phyloP scores from a whole-genome alignment of 1,140 invertebrate genomes.

The Drosophila nasuta region DNA sequence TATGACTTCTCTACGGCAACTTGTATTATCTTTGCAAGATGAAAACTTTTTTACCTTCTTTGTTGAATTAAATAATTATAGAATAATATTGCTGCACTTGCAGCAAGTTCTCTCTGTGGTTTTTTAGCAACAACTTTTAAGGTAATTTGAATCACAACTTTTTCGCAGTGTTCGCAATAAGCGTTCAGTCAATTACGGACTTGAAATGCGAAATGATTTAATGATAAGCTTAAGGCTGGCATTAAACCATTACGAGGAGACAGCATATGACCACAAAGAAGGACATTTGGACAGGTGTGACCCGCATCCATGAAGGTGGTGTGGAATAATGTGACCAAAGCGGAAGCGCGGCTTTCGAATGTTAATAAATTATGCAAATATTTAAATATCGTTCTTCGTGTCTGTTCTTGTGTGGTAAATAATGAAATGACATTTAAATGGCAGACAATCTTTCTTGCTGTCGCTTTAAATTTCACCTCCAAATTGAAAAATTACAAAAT shows the following conservation, averaged over 20 bases:
- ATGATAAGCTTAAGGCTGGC: background rate
- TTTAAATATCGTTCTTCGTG: background rate
- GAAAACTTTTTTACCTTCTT: too few relatives aligned
- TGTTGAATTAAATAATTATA: too few relatives aligned
- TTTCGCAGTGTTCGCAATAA: background rate
- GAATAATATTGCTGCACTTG: too few relatives aligned
- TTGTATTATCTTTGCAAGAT: too few relatives aligned
- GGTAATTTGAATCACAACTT: background rate
- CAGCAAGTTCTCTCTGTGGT: too few relatives aligned
- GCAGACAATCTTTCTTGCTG: background rate
- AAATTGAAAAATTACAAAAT: background rate
- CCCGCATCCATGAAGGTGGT: background rate
- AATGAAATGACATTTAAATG: conserved; percentile 31
- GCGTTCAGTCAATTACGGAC: background rate
- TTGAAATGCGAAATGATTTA: conserved; percentile 9
- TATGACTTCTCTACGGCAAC: too few relatives aligned
- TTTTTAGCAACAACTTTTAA: background rate
- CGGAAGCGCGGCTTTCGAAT: conserved; percentile 2
- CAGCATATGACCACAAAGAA: background rate
- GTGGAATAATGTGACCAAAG: background rate
- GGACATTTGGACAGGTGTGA: conserved; percentile 12
- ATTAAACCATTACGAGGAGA: background rate
- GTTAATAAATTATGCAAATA: conserved; percentile 20
- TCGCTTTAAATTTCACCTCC: conserved; percentile 4
- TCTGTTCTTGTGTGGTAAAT: conserved; percentile 20